Percentiles rank a stretch among this genome's conserved stretches.
Conservation (phyloP, 2,888 invertebrate genomes). For the Eucera pruinosa region DNA sequence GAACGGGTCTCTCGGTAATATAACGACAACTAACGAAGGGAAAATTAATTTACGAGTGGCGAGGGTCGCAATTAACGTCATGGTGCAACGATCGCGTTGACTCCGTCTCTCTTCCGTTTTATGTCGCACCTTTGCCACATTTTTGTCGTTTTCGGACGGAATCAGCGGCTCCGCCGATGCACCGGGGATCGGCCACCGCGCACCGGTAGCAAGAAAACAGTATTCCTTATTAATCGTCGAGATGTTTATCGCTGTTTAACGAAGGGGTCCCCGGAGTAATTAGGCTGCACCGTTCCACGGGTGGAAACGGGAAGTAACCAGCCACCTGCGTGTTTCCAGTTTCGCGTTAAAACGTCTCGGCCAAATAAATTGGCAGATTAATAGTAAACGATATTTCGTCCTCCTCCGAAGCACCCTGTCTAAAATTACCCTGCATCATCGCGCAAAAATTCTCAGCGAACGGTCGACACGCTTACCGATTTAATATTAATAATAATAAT, state of each 20-base stretch:
- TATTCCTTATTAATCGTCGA: conserved; percentile 65
- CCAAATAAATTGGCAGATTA: conserved; percentile 62
- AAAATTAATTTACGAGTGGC: conserved; percentile 38
- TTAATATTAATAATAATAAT: too few species aligned
- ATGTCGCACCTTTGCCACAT: conserved; percentile 40
- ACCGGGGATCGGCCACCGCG: conserved; percentile 6
- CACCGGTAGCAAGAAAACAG: conserved; percentile 46
- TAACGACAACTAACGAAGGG: conserved; percentile 6
- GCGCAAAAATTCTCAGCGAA: background rate
- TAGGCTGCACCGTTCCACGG: conserved; percentile 50
- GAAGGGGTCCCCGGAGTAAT: conserved; percentile 61
- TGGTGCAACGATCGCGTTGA: background rate
- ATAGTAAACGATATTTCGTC: conserved; percentile 58
- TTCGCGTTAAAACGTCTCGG: conserved; percentile 60
- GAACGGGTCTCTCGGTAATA: too few species aligned
- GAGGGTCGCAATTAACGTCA: conserved; percentile 43
- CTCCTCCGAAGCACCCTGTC: background rate
- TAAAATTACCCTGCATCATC: background rate
- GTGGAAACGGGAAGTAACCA: conserved; percentile 40
- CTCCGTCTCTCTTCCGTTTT: conserved; percentile 27
- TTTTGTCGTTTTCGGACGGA: conserved; percentile 36
- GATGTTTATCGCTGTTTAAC: conserved; percentile 65
- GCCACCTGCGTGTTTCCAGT: conserved; percentile 68
- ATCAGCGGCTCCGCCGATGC: conserved; percentile 24
- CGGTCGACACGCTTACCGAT: too few species aligned